Evolutionary conservation across 2,113 vertebrate genomes (phyloP), one percentile per base, ranked within the genome.

Genomic region (Tachycineta bicolor): DNA sequence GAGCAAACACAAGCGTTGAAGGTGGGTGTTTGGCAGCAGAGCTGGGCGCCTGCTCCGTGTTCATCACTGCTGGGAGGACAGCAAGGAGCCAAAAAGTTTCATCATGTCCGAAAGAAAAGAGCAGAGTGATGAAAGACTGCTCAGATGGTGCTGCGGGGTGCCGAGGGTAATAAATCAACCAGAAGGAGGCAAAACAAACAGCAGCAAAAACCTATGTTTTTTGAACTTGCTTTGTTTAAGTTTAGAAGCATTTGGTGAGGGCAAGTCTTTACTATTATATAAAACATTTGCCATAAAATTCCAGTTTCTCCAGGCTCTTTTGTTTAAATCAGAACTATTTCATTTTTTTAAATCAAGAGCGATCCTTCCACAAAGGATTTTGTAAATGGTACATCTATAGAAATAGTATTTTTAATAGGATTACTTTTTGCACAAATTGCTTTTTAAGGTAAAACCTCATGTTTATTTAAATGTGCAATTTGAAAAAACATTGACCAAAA

Each of bases 21-120:
- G 58, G 76, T 87, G 90, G 80, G 84, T 39, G 84, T 80, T 24
- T 94, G 90, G 69, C 87, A 93, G 84, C 29, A 31, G 64, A 83
- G 60, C 63, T 10, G 69, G 50, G 41, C 0, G 6, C 64, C 65
- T 76, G 58, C 69, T 79, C 62, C 1, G 0, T 5, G 49, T 62
- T 85, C 60, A 65, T 91, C 92, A 60, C 55, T 7, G 9, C 88
- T 81, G 73, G 83, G 85, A 90, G 69, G 92, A 85, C 93, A 90
- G 65, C 39, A 33, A 94, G 87, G 82, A 90, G 84, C 83, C 90
- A 92, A 76, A 95, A 95, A 96, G 94, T 96, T 95, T 92, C 96
- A 91, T 90, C 85, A 89, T 83, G 88, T 92, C 94, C 90, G 2
- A 96, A 86, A 93, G 69, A 81, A 79, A 89, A 82, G 70, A 94